Percentiles rank a stretch among this genome's conserved stretches.
Evolutionary conservation across 1,140 invertebrate genomes (phyloP).

Genomic region (Cyclina sinensis): DNA sequence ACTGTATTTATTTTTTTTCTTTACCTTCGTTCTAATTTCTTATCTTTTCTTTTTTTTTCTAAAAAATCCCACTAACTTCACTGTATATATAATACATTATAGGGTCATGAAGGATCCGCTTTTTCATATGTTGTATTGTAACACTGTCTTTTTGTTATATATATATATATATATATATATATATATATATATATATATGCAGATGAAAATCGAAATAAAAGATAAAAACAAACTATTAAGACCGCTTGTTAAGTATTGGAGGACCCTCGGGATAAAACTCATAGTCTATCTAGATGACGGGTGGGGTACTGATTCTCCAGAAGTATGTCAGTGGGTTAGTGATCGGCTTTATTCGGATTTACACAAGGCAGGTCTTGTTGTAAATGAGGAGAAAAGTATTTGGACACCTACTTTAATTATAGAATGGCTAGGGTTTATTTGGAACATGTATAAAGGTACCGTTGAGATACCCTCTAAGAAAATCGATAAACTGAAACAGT

Average conservation of each 20-base stretch:
- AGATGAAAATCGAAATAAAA: too few relatives aligned
- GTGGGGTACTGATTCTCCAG: conserved; percentile 41
- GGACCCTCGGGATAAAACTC: neutral
- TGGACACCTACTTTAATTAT: neutral
- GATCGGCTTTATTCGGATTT: neutral
- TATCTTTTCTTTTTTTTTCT: too few relatives aligned
- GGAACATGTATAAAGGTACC: neutral
- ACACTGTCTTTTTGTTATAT: too few relatives aligned
- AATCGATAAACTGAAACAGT: neutral
- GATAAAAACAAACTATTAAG: too few relatives aligned
- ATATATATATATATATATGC: too few relatives aligned
- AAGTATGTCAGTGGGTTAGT: neutral
- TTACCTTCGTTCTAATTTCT: too few relatives aligned
- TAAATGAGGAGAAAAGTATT: conserved; percentile 5
- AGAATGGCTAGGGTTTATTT: conserved; percentile 3
- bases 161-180: too few relatives aligned
- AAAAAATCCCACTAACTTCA: too few relatives aligned
- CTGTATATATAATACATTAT: too few relatives aligned
- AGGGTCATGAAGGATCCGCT: too few relatives aligned
- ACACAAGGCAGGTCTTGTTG: neutral
- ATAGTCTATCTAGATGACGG: conserved; percentile 25
- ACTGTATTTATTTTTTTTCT: too few relatives aligned
- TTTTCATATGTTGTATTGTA: too few relatives aligned
- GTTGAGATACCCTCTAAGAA: neutral
- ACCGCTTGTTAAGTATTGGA: conserved; percentile 17